Percentiles rank a stretch among this genome's conserved stretches.
Evolutionary conservation across 1,140 invertebrate genomes (phyloP).

Genomic region (Periplaneta americana): DNA sequence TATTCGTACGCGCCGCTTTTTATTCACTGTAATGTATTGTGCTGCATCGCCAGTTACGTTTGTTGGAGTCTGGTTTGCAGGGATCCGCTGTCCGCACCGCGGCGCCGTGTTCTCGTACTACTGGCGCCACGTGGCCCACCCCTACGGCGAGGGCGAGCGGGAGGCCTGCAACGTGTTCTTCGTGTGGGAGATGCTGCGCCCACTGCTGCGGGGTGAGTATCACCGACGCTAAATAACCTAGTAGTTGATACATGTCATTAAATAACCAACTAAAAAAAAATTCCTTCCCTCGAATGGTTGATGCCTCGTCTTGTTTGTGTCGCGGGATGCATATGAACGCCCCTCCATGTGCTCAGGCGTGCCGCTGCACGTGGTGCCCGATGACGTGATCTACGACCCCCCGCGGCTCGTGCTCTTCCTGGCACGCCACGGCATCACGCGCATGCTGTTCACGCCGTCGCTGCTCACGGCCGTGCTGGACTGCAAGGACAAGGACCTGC

Average conservation of each 20-base stretch:
- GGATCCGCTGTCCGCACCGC: conserved; percentile 28
- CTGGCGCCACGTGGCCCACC: conserved; percentile 28
- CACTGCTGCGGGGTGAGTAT: conserved; percentile 26
- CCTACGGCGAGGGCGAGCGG: conserved; percentile 25
- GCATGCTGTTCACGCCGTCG: conserved; percentile 29
- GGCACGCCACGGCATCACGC: conserved; percentile 24
- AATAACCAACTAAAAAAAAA: too few species aligned
- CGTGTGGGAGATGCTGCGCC: conserved; percentile 30
- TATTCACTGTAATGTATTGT: too few species aligned
- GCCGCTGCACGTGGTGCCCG: conserved; percentile 29
- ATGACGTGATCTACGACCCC: conserved; percentile 29
- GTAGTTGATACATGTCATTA: too few species aligned
- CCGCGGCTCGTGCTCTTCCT: conserved; percentile 22
- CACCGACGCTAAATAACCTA: too few species aligned
- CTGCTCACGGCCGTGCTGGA: conserved; percentile 26
- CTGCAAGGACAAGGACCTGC: conserved; percentile 20
- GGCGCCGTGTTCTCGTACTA: conserved; percentile 28
- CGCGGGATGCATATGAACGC: too few species aligned
- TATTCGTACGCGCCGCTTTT: too few species aligned
- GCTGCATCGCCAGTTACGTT: too few species aligned
- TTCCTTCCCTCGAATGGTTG: not conserved
- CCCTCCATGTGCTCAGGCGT: too few species aligned
- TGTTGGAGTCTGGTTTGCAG: conserved; percentile 6
- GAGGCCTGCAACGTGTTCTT: conserved; percentile 32
- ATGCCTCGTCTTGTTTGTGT: not conserved